Conservation (phyloP, 2,797 vertebrate genomes). For the Manis crassicaudata region DNA sequence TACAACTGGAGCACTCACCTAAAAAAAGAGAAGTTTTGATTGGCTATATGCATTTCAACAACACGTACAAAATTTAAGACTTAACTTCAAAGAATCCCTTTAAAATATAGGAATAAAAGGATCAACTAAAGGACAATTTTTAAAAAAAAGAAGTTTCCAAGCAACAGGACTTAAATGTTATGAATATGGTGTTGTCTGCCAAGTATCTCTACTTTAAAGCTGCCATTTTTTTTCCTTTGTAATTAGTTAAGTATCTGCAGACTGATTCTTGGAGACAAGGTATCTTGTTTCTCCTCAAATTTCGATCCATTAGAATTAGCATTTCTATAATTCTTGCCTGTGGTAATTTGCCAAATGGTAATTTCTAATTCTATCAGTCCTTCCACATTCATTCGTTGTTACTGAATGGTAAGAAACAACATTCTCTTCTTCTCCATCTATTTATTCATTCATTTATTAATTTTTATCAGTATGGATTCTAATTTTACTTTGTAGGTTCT, state of each 20-base stretch:
- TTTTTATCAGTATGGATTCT: background rate
- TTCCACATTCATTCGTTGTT: background rate
- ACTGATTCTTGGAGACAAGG: background rate
- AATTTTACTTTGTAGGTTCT: background rate
- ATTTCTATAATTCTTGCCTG: conserved; percentile 24
- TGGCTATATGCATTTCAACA: background rate
- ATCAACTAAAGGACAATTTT: background rate
- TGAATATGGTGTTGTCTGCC: background rate
- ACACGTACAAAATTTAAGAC: background rate
- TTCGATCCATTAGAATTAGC: background rate
- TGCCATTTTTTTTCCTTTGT: background rate
- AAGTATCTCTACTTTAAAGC: background rate
- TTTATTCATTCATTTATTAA: background rate
- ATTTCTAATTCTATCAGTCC: background rate
- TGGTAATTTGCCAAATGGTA: background rate
- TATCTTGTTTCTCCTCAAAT: background rate
- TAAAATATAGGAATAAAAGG: background rate
- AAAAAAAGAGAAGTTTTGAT: conserved; percentile 56
- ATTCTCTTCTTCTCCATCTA: background rate
- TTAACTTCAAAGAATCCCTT: background rate
- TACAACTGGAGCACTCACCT: conserved; percentile 98
- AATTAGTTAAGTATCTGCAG: background rate
- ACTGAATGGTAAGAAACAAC: background rate
- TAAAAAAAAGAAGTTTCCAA: background rate
- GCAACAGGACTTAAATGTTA: background rate